Conservation (phyloP, 2,888 invertebrate species). For the Phragmatobia fuliginosa region DNA sequence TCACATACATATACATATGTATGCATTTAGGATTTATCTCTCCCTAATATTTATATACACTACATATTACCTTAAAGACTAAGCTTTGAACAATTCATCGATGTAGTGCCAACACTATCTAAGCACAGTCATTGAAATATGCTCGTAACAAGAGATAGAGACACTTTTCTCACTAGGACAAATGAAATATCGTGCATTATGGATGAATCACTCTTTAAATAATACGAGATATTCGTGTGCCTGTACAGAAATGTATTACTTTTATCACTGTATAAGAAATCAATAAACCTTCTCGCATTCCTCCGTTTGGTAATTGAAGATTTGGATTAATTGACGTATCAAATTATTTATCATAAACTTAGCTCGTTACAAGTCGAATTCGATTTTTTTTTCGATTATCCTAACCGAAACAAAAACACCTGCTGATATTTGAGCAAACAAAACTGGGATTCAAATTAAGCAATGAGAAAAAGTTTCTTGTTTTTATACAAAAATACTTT, state of each 20-base stretch:
- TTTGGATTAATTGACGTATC: too few species aligned
- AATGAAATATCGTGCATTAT: too few species aligned
- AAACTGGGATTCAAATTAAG: neutral
- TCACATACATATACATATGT: neutral
- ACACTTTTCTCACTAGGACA: neutral
- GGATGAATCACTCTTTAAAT: too few species aligned
- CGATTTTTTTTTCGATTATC: too few species aligned
- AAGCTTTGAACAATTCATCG: neutral
- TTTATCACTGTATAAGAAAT: too few species aligned
- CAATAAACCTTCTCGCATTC: too few species aligned
- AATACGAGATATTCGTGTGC: too few species aligned
- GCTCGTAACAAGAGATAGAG: too few species aligned
- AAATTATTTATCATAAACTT: too few species aligned
- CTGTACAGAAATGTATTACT: too few species aligned
- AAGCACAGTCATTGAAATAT: neutral
- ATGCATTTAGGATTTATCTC: neutral
- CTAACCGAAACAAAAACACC: neutral
- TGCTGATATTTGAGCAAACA: neutral
- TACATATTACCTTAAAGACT: neutral
- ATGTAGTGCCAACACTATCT: neutral
- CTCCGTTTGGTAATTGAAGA: too few species aligned
- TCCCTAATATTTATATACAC: neutral
- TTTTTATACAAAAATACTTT: conserved; percentile 57
- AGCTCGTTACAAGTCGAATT: too few species aligned
- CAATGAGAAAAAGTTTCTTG: conserved; percentile 30